Evolutionary conservation across 2,888 invertebrate genomes (phyloP).

Genomic region (Omphaloscelis lunosa): DNA sequence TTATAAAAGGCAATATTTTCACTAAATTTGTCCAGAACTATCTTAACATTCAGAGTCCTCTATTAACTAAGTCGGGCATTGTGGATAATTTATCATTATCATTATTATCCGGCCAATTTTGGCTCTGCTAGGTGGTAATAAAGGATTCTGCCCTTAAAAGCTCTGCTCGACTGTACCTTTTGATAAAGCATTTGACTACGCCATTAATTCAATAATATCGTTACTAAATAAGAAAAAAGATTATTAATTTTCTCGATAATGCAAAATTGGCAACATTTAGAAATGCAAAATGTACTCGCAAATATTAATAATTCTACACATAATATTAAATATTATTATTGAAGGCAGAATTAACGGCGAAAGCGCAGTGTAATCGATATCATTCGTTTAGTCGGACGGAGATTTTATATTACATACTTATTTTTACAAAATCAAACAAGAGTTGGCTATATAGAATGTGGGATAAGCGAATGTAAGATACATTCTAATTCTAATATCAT

Average conservation of each 20-base stretch:
- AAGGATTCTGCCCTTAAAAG: slow-evolving; percentile 41
- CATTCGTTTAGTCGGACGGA: slow-evolving; percentile 13
- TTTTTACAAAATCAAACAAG: slow-evolving; percentile 79
- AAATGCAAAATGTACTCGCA: slow-evolving; percentile 36
- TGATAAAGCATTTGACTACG: slow-evolving; percentile 16
- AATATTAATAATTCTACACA: neutral
- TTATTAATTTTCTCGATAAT: slow-evolving; percentile 10
- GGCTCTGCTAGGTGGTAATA: slow-evolving; percentile 4
- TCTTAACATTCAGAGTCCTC: slow-evolving; percentile 49
- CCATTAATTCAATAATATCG: neutral
- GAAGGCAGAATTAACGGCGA: neutral
- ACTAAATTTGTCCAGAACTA: slow-evolving; percentile 66
- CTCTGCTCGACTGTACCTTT: slow-evolving; percentile 34
- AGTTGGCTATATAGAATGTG: slow-evolving; percentile 77
- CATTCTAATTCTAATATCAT: slow-evolving; percentile 65
- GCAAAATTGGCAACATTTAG: slow-evolving; percentile 28
- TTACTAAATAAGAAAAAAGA: neutral
- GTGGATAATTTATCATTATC: slow-evolving; percentile 8
- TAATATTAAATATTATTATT: slow-evolving; percentile 8
- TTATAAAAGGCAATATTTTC: slow-evolving; percentile 52
- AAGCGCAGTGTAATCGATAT: slow-evolving; percentile 23
- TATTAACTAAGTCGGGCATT: slow-evolving; percentile 19
- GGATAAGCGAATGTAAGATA: slow-evolving; percentile 72
- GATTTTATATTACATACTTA: slow-evolving; percentile 70
- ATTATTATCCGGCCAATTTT: slow-evolving; percentile 14